A percentile compares a stretch with the other conserved stretches of the same genome.
Evolutionary conservation across 1,140 invertebrate genomes (phyloP).

Genomic region (Acromyrmex heyeri): DNA sequence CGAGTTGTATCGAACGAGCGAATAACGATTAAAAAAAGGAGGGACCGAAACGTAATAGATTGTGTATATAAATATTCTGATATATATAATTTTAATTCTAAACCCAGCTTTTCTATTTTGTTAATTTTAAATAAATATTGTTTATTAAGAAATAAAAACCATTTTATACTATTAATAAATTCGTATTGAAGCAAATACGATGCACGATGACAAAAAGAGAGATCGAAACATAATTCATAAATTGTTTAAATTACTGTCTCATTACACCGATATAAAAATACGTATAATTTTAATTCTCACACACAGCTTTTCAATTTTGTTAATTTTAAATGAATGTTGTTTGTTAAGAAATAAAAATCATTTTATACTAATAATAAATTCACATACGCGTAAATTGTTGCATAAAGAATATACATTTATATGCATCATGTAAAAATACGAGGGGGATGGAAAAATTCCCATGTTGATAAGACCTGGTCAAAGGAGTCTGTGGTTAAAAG

Average conservation of each 20-base stretch:
- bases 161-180: too few species aligned
- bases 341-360: background rate
- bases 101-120: background rate
- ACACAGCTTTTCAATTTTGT: background rate
- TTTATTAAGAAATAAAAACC: background rate
- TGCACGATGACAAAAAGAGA: background rate
- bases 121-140: background rate
- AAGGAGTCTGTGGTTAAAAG: background rate
- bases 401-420: background rate
- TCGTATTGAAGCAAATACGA: background rate
- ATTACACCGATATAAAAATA: background rate
- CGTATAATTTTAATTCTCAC: background rate
- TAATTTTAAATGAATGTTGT: background rate
- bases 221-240: background rate
- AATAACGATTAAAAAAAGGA: background rate
- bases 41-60: background rate
- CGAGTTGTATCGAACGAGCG: background rate
- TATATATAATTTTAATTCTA: background rate
- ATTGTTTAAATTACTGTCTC: too few species aligned
- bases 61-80: background rate
- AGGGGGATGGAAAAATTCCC: constrained; percentile 39
- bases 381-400: background rate
- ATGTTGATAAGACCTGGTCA: constrained; percentile 36
- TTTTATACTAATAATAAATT: background rate
- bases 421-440: background rate